Conservation (phyloP, 2,888 invertebrate genomes). For the Eupithecia exiguata region DNA sequence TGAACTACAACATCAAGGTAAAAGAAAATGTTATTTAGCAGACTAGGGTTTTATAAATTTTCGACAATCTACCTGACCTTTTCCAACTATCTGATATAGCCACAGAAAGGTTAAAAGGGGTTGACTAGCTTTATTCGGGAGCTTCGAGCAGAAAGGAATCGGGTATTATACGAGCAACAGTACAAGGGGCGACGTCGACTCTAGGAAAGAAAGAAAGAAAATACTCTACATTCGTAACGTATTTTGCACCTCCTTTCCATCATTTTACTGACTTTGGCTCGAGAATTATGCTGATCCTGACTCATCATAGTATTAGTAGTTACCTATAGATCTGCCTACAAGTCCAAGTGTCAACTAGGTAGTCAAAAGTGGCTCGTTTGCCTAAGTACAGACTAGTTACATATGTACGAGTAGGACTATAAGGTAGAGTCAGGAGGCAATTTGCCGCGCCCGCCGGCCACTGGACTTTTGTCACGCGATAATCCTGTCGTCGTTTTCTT, state of each 20-base stretch:
- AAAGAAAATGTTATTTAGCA: neutral
- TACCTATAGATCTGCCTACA: neutral
- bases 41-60: neutral
- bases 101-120: neutral
- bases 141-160: neutral
- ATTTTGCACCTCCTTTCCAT: neutral
- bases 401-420: neutral
- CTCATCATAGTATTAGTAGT: neutral
- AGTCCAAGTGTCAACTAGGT: neutral
- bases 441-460: conserved; percentile 31
- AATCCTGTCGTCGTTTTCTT: conserved; percentile 9
- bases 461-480: conserved; percentile 32
- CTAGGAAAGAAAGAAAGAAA: too few species aligned
- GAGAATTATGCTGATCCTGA: neutral
- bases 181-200: neutral
- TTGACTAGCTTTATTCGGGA: neutral
- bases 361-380: neutral
- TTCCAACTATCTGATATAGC: neutral
- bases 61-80: neutral
- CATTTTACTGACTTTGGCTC: neutral
- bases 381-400: neutral
- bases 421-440: conserved; percentile 26
- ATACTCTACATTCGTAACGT: neutral
- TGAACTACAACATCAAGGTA: neutral
- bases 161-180: neutral